Conservation (phyloP, 2,797 vertebrate genomes). For the Liasis olivaceus region DNA sequence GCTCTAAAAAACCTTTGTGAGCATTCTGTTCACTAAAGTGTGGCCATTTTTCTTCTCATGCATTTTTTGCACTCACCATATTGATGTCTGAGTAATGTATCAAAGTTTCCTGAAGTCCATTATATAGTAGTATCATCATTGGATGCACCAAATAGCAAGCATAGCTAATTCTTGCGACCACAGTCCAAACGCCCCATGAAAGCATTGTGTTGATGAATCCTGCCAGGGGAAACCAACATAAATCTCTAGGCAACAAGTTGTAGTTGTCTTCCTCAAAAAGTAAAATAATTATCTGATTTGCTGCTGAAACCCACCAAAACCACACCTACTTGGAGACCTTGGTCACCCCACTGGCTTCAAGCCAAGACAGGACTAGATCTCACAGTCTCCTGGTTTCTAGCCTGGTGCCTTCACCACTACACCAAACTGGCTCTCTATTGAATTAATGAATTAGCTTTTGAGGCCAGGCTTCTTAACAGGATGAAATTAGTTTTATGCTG, state of each 20-base stretch:
- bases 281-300: neutral
- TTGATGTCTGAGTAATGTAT: conserved; percentile 83
- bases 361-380: too few species aligned
- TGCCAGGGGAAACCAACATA: conserved; percentile 43
- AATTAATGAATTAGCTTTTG: too few species aligned
- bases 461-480: too few species aligned
- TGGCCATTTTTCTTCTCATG: neutral
- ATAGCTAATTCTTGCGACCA: conserved; percentile 83
- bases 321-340: too few species aligned
- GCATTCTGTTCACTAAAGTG: too few species aligned
- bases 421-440: too few species aligned
- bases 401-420: too few species aligned
- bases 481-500: too few species aligned
- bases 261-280: neutral
- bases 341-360: too few species aligned
- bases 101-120: conserved; percentile 80
- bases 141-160: conserved; percentile 86
- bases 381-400: too few species aligned
- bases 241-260: neutral
- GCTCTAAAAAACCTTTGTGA: too few species aligned
- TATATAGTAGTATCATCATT: conserved; percentile 80
- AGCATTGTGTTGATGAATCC: conserved; percentile 78
- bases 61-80: conserved; percentile 75
- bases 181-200: conserved; percentile 77
- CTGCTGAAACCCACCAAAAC: too few species aligned